Base-by-base conservation (phyloP, 2,888 invertebrate species). In the Leptothorax acervorum region DNA sequence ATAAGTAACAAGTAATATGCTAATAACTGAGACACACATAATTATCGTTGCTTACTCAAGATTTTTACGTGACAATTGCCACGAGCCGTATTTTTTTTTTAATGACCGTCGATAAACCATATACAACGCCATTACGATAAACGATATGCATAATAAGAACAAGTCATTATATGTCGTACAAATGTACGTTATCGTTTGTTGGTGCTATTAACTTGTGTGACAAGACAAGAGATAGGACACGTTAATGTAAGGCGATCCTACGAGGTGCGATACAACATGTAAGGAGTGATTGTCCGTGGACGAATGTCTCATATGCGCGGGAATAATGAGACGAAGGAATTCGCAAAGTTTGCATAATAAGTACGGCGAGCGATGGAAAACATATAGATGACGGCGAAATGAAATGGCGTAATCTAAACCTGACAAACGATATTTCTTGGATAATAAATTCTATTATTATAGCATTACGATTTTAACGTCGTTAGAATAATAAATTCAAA, bases 361-460 rank as follows among this genome's bases (percentile, higher is more conserved):
- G 23, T 23, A 35, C 3, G 12, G 39, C 39, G n/a, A 18, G n/a
- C 28, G 3, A 0, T 23, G 11, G 9, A 35, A 63, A 75, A 31
- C 12, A 1, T 31, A 62, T 31, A 62, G 42, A 12, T 9, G n/a
- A 74, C 60, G 42, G 12, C 45, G 15, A 62, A 75, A 15, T 39
- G 35, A 6, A 51, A 9, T 3, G 23, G 3, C 15, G 45, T 39
- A 35, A 48, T 35, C 15, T 60, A 15, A 71, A 53, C 4, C 23
- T 28, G 11, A 71, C 35, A 48, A 8, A 48, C n/a, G 23, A 63
- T 63, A 48, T 73, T 2, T 15, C 18, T 57, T 11, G 42, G 23
- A 42, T 45, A 68, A 31, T 68, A 48, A 75, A 15, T 62, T 48
- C 15, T 5, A 31, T 53, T n/a, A 62, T 60, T n/a, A 45, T n/a